These are phyloP conservation scores for Zaprionus davidi DNA, from an alignment of 1,140 invertebrate species.

Conservation along the genomic window DNA sequence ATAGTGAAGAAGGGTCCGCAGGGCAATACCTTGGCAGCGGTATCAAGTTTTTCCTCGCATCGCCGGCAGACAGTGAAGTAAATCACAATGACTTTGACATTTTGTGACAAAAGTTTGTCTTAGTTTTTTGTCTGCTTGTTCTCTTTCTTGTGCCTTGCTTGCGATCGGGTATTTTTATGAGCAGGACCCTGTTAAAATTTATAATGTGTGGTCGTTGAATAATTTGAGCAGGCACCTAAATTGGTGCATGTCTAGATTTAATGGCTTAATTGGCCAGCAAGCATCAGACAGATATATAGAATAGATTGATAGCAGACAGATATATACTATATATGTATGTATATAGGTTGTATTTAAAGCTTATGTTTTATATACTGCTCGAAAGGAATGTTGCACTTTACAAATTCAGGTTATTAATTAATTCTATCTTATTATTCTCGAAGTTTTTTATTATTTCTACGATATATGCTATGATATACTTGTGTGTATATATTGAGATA, in stretches of 20 bases:
- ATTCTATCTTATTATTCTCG: no score
- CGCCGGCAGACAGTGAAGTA: slow-evolving; percentile 58
- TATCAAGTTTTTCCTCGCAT: slow-evolving; percentile 12
- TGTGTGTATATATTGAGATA: no score
- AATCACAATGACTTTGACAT: slow-evolving; percentile 76
- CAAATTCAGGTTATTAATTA: background rate
- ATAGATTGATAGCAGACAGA: no score
- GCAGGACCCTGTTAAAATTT: slow-evolving; percentile 66
- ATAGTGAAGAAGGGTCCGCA: background rate
- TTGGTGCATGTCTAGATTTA: slow-evolving; percentile 81
- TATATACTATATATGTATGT: no score
- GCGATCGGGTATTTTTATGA: slow-evolving; percentile 56
- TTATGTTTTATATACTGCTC: no score
- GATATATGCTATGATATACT: no score
- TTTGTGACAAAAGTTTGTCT: slow-evolving; percentile 69
- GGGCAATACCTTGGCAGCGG: background rate
- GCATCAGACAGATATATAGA: background rate
- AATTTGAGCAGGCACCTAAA: slow-evolving; percentile 78
- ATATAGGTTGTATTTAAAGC: no score
- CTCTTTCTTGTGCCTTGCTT: background rate
- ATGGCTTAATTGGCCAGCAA: slow-evolving; percentile 69
- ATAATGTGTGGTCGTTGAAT: slow-evolving; percentile 83
- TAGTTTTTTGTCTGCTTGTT: slow-evolving; percentile 11
- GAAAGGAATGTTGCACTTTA: background rate
- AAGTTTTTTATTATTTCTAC: no score